Conservation (phyloP, 2,797 vertebrate genomes). For the Microctenopoma steveboyesi region DNA sequence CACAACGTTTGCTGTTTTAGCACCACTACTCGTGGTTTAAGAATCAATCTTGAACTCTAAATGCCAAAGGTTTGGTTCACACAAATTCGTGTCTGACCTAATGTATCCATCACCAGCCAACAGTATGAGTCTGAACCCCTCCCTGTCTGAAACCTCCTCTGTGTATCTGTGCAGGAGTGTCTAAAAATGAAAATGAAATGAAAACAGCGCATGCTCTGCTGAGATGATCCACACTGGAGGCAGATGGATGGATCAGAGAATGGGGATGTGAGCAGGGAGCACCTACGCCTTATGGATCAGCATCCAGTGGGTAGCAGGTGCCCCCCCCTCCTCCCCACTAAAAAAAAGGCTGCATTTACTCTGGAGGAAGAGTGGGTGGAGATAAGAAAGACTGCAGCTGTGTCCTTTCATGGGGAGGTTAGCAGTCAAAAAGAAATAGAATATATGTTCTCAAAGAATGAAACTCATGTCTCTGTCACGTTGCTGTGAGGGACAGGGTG, state of each 20-base stretch:
- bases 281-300: conserved; percentile 78
- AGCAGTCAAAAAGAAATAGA: conserved; percentile 47
- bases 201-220: conserved; percentile 47
- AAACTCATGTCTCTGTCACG: conserved; percentile 18
- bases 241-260: conserved; percentile 67
- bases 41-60: neutral
- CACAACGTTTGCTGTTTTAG: conserved; percentile 10
- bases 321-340: conserved; percentile 5
- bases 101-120: conserved; percentile 15
- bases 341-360: conserved; percentile 49
- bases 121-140: conserved; percentile 25
- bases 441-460: conserved; percentile 31
- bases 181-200: conserved; percentile 57
- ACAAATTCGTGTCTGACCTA: conserved; percentile 1
- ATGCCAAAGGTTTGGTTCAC: conserved; percentile 7
- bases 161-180: conserved; percentile 30
- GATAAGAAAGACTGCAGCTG: conserved; percentile 59
- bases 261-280: conserved; percentile 62
- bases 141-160: conserved; percentile 46
- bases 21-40: neutral
- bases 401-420: conserved; percentile 63
- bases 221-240: conserved; percentile 64
- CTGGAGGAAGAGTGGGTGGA: conserved; percentile 72
- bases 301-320: conserved; percentile 69
- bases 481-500: conserved; percentile 22